Evolutionary conservation across 2,797 vertebrate species (phyloP).

Genomic region (Streptopelia turtur): DNA sequence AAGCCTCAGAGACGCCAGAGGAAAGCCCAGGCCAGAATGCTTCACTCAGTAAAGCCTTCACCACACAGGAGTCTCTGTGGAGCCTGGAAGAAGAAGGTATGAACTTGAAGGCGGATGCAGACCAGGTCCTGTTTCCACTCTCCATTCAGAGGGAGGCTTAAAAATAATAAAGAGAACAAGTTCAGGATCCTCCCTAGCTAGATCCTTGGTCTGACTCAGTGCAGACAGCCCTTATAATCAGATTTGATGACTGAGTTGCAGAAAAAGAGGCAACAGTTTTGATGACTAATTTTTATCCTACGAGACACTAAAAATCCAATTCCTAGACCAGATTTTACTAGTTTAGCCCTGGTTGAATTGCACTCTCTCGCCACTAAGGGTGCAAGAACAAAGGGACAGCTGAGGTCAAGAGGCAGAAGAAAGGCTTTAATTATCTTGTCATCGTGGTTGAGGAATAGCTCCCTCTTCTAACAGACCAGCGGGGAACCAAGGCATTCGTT

Average conservation of each 20-base stretch:
- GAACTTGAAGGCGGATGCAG: not conserved
- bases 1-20: not conserved
- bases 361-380: not conserved
- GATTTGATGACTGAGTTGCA: not conserved
- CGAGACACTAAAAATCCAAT: not conserved
- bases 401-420: conserved; percentile 3
- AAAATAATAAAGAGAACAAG: not conserved
- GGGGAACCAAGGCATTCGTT: not conserved
- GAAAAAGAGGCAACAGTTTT: not conserved
- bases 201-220: not conserved
- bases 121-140: not conserved
- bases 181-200: not conserved
- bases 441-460: not conserved
- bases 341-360: not conserved
- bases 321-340: not conserved
- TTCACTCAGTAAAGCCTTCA: not conserved
- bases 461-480: not conserved
- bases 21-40: not conserved
- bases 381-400: not conserved
- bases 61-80: not conserved
- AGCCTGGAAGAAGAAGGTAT: not conserved
- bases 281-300: not conserved
- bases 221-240: not conserved
- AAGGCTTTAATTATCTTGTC: not conserved
- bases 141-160: not conserved